phyloP scores from a whole-genome alignment of 2,113 vertebrate genomes.

The Microcebus murinus region DNA sequence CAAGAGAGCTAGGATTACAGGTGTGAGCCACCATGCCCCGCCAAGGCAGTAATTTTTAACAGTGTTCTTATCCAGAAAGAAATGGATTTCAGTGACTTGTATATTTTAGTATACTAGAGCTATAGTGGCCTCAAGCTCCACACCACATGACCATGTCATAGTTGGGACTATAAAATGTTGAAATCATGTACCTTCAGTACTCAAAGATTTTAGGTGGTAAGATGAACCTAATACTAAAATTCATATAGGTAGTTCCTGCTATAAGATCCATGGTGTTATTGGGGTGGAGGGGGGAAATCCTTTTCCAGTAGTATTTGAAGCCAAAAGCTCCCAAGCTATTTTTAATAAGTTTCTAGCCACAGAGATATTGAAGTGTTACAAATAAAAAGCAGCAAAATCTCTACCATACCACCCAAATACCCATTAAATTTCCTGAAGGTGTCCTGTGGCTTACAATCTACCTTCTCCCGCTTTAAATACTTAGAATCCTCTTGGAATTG shows the following conservation, averaged over 20 bases:
- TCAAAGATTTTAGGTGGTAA: not conserved
- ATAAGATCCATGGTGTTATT: not conserved
- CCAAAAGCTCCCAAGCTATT: slow-evolving; percentile 31
- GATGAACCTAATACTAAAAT: not conserved
- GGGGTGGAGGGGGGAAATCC: not conserved
- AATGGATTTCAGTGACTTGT: not conserved
- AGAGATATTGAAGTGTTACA: not conserved
- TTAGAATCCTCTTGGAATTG: slow-evolving; percentile 45
- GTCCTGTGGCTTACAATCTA: slow-evolving; percentile 33
- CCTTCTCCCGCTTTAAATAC: slow-evolving; percentile 49
- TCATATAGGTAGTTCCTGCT: not conserved
- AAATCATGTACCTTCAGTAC: not conserved
- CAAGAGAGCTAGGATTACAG: no score
- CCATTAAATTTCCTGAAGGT: not conserved
- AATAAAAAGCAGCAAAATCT: slow-evolving; percentile 36
- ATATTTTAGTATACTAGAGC: not conserved
- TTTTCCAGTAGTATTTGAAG: not conserved
- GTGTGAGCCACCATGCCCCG: no score
- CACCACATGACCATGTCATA: not conserved
- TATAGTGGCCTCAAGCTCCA: not conserved
- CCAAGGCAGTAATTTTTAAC: not conserved
- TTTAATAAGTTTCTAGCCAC: slow-evolving; percentile 27
- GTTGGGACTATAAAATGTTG: not conserved
- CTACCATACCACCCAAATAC: not conserved
- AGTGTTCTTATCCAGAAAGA: slow-evolving; percentile 25